These are phyloP conservation scores for Spheniscus humboldti DNA, from an alignment of 2,797 vertebrate species.

Conservation along the genomic window DNA sequence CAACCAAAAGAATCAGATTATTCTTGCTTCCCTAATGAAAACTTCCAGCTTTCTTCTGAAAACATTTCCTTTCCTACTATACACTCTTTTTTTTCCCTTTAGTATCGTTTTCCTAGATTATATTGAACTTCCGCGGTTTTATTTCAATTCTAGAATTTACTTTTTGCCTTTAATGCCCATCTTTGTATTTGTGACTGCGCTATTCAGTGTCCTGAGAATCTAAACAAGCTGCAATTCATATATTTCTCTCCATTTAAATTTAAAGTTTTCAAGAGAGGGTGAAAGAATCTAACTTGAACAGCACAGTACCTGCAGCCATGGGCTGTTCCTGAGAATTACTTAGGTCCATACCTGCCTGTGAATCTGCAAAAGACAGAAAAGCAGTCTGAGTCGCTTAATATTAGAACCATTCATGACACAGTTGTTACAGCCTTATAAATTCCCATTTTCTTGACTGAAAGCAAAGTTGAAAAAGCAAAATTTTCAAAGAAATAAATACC, in stretches of 20 bases:
- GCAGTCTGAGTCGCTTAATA: background rate
- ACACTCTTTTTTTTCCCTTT: background rate
- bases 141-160: background rate
- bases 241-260: background rate
- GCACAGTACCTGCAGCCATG: slow-evolving; percentile 66
- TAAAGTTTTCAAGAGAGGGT: background rate
- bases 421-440: background rate
- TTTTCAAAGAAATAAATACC: background rate
- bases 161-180: background rate
- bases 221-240: background rate
- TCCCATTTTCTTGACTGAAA: background rate
- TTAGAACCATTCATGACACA: background rate
- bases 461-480: background rate
- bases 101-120: background rate
- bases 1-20: slow-evolving; percentile 14
- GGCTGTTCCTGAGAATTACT: slow-evolving; percentile 68
- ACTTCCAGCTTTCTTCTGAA: background rate
- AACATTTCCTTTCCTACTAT: background rate
- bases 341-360: slow-evolving; percentile 62
- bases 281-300: background rate
- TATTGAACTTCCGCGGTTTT: background rate
- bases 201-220: background rate
- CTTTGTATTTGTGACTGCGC: background rate
- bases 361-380: slow-evolving; percentile 64
- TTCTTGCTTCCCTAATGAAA: slow-evolving; percentile 14